Evolutionary conservation across 1,140 invertebrate species (phyloP), one percentile per base, ranked within the genome.

Genomic region (Pectinophora gossypiella): DNA sequence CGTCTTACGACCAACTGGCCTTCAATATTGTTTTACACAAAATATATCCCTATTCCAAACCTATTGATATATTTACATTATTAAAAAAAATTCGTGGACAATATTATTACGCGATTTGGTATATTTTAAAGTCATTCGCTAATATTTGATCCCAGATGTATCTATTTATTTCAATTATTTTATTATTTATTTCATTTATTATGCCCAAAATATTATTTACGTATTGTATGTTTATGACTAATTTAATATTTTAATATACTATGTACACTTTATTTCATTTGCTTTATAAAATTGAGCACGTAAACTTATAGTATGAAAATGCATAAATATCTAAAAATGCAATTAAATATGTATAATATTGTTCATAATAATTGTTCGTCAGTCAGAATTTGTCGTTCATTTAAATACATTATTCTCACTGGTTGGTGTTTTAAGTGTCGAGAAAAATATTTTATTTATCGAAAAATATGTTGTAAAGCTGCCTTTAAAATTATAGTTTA

Each of bases 271-370:
- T n/a, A 32, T 15, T 40, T 40, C 3, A 3, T 40, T 18, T 40
- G 7, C 36, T 57, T 51, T 61, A 61, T 49, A 54, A 57, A 61
- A 57, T 64, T 65, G 63, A 65, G 63, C 63, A 61, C 55, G 50
- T 32, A 59, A 54, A 47, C 51, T 46, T 52, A 52, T 23, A 36
- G 55, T 60, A 61, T 52, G 15, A 55, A 56, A 64, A 64, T 64
- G 54, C 58, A 55, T 36, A 60, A 16, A 15, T 20, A 49, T 32
- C 48, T 57, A 51, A 58, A 64, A 64, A 64, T 58, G 62, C 54
- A 60, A 45, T 19, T 59, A 58, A 23, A 36, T 49, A 40, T 40
- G 13, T 58, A 54, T 62, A 52, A 53, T 46, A 49, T 57, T 51
- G 42, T 9, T 48, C n/a, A n/a, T n/a, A n/a, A n/a, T n/a, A n/a